Evolutionary conservation across 2,113 vertebrate genomes (phyloP).

Genomic region (Oenanthe oenanthe): DNA sequence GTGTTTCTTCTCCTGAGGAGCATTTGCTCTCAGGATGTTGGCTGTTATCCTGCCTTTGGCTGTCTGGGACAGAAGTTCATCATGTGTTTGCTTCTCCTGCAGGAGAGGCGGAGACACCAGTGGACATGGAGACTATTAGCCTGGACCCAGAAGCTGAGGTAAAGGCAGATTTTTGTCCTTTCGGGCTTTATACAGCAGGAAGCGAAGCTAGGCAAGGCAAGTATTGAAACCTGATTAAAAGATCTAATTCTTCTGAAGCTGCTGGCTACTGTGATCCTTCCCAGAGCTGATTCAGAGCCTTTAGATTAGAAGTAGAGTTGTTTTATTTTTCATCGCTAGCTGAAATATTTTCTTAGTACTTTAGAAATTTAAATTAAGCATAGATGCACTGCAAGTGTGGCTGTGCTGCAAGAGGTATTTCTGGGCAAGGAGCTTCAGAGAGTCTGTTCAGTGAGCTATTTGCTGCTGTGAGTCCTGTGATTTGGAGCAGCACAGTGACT

Average conservation of each 20-base stretch:
- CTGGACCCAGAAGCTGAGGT: slow-evolving; percentile 97
- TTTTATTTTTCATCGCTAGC: neutral
- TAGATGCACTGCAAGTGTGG: neutral
- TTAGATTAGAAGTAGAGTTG: neutral
- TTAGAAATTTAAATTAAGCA: neutral
- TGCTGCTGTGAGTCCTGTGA: neutral
- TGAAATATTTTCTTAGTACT: neutral
- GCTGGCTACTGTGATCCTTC: neutral
- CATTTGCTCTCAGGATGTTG: neutral
- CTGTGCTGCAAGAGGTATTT: neutral
- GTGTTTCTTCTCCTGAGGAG: neutral
- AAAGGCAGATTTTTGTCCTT: slow-evolving; percentile 55
- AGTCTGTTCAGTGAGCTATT: neutral
- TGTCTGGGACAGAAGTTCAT: neutral
- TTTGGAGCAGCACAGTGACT: neutral
- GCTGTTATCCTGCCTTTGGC: neutral
- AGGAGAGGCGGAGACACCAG: slow-evolving; percentile 91
- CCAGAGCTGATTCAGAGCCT: neutral
- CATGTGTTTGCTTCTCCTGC: neutral
- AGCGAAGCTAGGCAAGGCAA: neutral
- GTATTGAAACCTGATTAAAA: neutral
- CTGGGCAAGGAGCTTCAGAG: neutral
- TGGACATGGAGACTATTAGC: slow-evolving; percentile 95
- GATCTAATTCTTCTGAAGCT: neutral
- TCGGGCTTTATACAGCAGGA: neutral